Evolutionary conservation across 35 echinoderm and acorn worm species (phyloP).

Genomic region (Lytechinus variegatus): DNA sequence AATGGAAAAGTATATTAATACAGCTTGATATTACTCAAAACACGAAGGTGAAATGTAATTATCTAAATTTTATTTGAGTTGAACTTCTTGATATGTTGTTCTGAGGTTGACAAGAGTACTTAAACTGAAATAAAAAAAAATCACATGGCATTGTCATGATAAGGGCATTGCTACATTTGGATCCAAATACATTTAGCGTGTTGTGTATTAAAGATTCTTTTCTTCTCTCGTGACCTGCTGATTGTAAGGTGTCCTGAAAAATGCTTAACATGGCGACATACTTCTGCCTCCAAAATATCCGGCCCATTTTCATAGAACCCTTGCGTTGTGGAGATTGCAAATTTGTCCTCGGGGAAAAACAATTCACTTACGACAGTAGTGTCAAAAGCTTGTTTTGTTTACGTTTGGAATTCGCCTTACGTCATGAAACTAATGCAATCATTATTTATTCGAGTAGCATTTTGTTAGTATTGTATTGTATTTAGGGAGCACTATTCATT

Average conservation of each 20-base stretch:
- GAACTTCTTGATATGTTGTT: no score
- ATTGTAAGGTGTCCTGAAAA: neutral
- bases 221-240: neutral
- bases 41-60: no score
- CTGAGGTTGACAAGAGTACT: no score
- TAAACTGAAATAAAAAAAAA: no score
- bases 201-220: no score
- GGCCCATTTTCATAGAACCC: neutral
- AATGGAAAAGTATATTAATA: no score
- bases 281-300: neutral
- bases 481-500: neutral
- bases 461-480: neutral
- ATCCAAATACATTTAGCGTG: no score
- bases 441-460: neutral
- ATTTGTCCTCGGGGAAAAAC: constrained; percentile 6
- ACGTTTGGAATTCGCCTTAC: neutral
- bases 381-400: neutral
- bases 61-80: no score
- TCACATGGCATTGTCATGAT: no score
- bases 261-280: neutral
- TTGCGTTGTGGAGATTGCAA: neutral
- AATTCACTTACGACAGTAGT: neutral
- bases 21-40: no score
- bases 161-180: no score
- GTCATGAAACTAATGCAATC: neutral